Percentiles rank a stretch among this genome's conserved stretches.
Conservation (phyloP, 1,140 invertebrate genomes). For the Drosophila biarmipes region DNA sequence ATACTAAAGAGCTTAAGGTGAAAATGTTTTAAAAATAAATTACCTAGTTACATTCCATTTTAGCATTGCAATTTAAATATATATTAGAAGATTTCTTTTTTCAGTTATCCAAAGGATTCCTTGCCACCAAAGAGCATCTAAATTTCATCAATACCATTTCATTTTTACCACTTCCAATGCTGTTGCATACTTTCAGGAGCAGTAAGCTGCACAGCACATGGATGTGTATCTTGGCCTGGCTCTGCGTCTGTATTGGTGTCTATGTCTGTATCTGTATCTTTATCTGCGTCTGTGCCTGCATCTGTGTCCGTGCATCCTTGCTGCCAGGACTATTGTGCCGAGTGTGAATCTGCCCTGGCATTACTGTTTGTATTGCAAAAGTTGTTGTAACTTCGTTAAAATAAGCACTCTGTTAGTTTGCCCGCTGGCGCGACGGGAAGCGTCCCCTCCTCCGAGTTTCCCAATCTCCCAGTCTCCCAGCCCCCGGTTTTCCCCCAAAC, state of each 20-base stretch:
- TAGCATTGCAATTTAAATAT: too few species aligned
- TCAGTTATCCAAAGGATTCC: not conserved
- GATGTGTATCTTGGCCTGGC: slow-evolving; percentile 23
- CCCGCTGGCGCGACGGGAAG: slow-evolving; percentile 67
- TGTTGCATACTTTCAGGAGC: slow-evolving; percentile 69
- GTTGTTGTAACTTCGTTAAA: slow-evolving; percentile 82
- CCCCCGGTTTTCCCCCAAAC: not conserved
- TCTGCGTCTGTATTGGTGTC: slow-evolving; percentile 4
- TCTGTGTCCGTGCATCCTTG: slow-evolving; percentile 27
- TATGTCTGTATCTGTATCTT: slow-evolving; percentile 5
- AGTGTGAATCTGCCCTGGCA: slow-evolving; percentile 80
- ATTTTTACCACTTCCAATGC: slow-evolving; percentile 16
- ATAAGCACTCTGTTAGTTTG: slow-evolving; percentile 81
- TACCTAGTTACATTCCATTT: too few species aligned
- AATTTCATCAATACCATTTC: slow-evolving; percentile 8
- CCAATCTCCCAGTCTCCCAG: slow-evolving; percentile 3
- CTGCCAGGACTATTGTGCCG: slow-evolving; percentile 62
- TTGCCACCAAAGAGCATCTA: slow-evolving; percentile 30
- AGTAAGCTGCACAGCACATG: slow-evolving; percentile 47
- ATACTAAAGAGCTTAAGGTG: too few species aligned
- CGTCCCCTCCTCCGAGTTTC: slow-evolving; percentile 24
- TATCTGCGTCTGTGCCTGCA: slow-evolving; percentile 21
- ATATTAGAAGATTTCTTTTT: too few species aligned
- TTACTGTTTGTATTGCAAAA: slow-evolving; percentile 82
- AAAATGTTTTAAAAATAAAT: too few species aligned